Percentiles rank a stretch among this genome's conserved stretches.
Conservation (phyloP, 2,113 vertebrate genomes). For the Crotalus helleri region DNA sequence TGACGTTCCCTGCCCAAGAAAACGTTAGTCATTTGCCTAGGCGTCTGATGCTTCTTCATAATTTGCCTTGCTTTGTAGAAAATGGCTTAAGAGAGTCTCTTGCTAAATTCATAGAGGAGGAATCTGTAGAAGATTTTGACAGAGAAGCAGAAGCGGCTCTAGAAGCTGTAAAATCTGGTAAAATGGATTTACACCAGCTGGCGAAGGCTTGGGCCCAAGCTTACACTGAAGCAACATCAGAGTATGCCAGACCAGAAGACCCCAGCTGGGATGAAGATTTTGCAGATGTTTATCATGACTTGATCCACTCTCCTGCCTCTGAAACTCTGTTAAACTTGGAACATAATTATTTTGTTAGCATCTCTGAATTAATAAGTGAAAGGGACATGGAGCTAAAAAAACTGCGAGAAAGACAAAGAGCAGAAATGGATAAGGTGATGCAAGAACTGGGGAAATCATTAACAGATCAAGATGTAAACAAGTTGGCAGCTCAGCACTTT, state of each 20-base stretch:
- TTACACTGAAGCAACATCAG: slow-evolving; percentile 87
- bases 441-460: slow-evolving; percentile 90
- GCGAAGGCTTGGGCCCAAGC: slow-evolving; percentile 83
- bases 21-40: slow-evolving; percentile 86
- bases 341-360: slow-evolving; percentile 96
- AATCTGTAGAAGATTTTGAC: slow-evolving; percentile 84
- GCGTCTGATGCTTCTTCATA: slow-evolving; percentile 87
- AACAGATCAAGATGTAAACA: slow-evolving; percentile 93
- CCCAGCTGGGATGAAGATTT: slow-evolving; percentile 97
- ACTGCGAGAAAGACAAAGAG: slow-evolving; percentile 87
- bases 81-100: slow-evolving; percentile 84
- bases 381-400: slow-evolving; percentile 96
- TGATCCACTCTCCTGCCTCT: slow-evolving; percentile 97
- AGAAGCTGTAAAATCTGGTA: slow-evolving; percentile 78
- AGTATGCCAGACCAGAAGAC: slow-evolving; percentile 89
- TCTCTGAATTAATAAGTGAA: slow-evolving; percentile 95
- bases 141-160: slow-evolving; percentile 82
- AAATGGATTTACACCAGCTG: slow-evolving; percentile 80
- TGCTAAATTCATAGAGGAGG: slow-evolving; percentile 78
- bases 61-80: slow-evolving; percentile 89
- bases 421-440: slow-evolving; percentile 97
- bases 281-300: slow-evolving; percentile 92
- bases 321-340: slow-evolving; percentile 95
- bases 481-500: slow-evolving; percentile 92
- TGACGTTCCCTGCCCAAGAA: slow-evolving; percentile 85